phyloP scores from a whole-genome alignment of 2,113 vertebrate species.

The Tychaedon coryphoeus region DNA sequence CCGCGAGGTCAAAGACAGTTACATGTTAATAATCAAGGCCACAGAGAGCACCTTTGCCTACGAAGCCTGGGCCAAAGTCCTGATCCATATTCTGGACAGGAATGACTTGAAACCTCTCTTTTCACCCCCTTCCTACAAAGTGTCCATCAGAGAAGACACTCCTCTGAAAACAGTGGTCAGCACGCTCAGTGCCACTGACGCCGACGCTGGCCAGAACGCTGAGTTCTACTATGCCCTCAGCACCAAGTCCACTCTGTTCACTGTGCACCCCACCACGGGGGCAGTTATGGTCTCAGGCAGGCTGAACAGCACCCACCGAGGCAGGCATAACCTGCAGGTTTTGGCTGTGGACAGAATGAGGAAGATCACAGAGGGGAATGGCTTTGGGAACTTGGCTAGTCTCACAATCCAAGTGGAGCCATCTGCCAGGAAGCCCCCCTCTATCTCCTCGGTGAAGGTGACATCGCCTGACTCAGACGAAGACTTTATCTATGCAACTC shows the following conservation, averaged over 20 bases:
- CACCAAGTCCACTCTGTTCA: slow-evolving; percentile 79
- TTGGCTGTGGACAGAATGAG: slow-evolving; percentile 91
- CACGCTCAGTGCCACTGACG: slow-evolving; percentile 89
- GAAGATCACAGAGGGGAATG: slow-evolving; percentile 84
- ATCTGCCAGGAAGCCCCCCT: slow-evolving; percentile 68
- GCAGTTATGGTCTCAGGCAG: slow-evolving; percentile 79
- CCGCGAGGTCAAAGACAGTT: slow-evolving; percentile 88
- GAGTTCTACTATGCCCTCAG: slow-evolving; percentile 90
- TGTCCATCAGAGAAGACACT: slow-evolving; percentile 82
- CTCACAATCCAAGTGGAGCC: slow-evolving; percentile 82
- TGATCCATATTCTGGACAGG: slow-evolving; percentile 87
- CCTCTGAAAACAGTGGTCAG: slow-evolving; percentile 81
- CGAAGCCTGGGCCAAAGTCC: slow-evolving; percentile 82
- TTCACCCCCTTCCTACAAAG: slow-evolving; percentile 90
- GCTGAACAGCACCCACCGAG: slow-evolving; percentile 80
- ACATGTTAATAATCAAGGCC: slow-evolving; percentile 86
- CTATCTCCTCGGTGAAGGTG: slow-evolving; percentile 68
- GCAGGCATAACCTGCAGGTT: slow-evolving; percentile 84
- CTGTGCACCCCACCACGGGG: slow-evolving; percentile 87
- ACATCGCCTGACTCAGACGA: slow-evolving; percentile 55
- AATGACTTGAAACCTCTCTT: slow-evolving; percentile 96
- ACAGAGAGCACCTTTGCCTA: slow-evolving; percentile 78
- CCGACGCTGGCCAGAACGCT: slow-evolving; percentile 88
- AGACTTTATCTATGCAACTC: slow-evolving; percentile 72
- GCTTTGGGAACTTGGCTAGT: slow-evolving; percentile 85